phyloP scores from a whole-genome alignment of 2,797 vertebrate species.

The Falco cherrug region DNA sequence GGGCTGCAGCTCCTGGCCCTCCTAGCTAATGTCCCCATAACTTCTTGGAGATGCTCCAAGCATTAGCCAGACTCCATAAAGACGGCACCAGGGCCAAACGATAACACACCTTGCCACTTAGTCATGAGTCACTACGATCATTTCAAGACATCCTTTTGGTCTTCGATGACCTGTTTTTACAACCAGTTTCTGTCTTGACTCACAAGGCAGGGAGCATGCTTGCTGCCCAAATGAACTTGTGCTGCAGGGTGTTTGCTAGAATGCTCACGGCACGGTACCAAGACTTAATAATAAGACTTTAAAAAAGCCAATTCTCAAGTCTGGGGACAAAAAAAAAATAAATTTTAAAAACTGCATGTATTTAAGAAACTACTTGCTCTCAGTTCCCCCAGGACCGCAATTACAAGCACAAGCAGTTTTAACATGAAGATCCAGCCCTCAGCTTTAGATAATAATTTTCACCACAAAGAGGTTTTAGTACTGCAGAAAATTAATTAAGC shows the following conservation, averaged over 20 bases:
- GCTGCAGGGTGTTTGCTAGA: not conserved
- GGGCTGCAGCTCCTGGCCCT: not conserved
- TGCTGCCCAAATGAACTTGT: not conserved
- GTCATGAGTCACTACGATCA: not conserved
- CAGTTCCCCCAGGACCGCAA: not conserved
- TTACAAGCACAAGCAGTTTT: not conserved
- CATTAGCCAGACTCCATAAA: not conserved
- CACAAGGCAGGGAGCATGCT: not conserved
- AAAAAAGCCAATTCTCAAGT: not conserved
- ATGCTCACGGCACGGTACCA: not conserved
- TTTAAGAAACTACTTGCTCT: not conserved
- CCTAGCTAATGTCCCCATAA: not conserved
- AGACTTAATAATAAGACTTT: not conserved
- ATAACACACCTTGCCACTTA: not conserved
- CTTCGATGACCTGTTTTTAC: not conserved
- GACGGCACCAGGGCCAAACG: rapidly evolving
- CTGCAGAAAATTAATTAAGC: slow-evolving; percentile 19
- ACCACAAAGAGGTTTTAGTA: not conserved
- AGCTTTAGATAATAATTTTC: not conserved
- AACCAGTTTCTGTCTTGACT: not conserved
- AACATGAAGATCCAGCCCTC: not conserved
- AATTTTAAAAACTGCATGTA: not conserved
- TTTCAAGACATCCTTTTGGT: not conserved
- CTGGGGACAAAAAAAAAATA: not conserved
- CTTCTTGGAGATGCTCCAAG: not conserved